A percentile compares a stretch with the other conserved stretches of the same genome.
Evolutionary conservation across 1,140 invertebrate genomes (phyloP).

Genomic region (Daktulosphaira vitifoliae): DNA sequence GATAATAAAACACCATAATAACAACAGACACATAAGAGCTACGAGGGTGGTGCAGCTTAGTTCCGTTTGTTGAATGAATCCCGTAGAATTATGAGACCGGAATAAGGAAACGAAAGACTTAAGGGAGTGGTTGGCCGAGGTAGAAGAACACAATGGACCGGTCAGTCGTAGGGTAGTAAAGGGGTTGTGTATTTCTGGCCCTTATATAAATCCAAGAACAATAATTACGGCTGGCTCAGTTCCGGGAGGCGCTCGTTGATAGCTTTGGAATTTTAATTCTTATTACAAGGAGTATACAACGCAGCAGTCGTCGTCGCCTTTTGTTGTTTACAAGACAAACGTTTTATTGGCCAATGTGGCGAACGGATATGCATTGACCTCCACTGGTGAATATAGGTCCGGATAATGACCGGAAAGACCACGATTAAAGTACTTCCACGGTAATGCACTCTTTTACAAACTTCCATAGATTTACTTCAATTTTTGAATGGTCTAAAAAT

Average conservation of each 20-base stretch:
- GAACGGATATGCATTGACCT: constrained; percentile 1
- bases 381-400: neutral
- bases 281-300: constrained; percentile 21
- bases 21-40: neutral
- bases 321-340: constrained; percentile 31
- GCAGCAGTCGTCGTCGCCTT: neutral
- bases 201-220: neutral
- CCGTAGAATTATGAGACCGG: constrained; percentile 25
- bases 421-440: constrained; percentile 25
- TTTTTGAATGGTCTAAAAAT: no score
- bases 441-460: no score
- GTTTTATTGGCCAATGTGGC: constrained; percentile 4
- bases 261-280: constrained; percentile 20
- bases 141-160: constrained; percentile 25
- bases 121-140: neutral
- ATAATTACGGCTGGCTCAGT: constrained; percentile 29
- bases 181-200: neutral
- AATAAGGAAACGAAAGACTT: constrained; percentile 34
- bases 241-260: constrained; percentile 15
- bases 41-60: neutral
- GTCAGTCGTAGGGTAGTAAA: constrained; percentile 1
- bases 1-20: no score
- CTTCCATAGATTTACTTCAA: no score
- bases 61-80: constrained; percentile 22
- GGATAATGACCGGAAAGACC: constrained; percentile 6